phyloP scores from a whole-genome alignment of 1,140 invertebrate genomes.

The Diabrotica virgifera region DNA sequence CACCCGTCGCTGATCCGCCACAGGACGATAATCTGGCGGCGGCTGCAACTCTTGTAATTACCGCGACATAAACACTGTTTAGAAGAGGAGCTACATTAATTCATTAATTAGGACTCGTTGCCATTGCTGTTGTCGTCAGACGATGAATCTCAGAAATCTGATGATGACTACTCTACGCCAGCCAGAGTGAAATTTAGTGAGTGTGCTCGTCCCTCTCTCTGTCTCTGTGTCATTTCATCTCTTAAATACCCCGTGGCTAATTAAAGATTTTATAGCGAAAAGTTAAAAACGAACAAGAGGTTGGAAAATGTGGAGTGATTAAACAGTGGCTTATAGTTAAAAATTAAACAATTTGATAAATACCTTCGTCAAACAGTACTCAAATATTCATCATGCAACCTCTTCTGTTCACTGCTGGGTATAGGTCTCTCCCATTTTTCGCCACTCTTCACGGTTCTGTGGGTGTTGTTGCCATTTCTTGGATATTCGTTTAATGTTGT shows the following conservation, averaged over 20 bases:
- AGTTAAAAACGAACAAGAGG: background rate
- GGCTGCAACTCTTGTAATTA: constrained; percentile 47
- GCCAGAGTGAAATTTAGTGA: background rate
- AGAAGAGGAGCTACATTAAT: constrained; percentile 50
- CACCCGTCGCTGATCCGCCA: background rate
- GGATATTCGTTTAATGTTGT: no score
- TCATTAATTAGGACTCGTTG: constrained; percentile 44
- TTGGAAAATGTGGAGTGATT: background rate
- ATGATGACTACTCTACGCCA: background rate
- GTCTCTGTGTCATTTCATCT: background rate
- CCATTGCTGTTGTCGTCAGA: background rate
- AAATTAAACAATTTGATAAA: no score
- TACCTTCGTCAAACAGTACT: no score
- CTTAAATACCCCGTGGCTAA: background rate
- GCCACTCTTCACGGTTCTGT: no score
- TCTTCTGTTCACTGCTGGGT: no score
- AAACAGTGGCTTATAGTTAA: no score
- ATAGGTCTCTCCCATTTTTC: no score
- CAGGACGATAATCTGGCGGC: constrained; percentile 39
- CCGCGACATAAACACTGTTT: constrained; percentile 50
- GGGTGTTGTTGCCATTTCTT: no score
- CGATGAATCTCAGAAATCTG: constrained; percentile 2
- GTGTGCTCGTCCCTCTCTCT: background rate
- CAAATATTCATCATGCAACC: no score
- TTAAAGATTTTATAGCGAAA: background rate